Evolutionary conservation across 2,888 invertebrate species (phyloP), one percentile per base, ranked within the genome.

Genomic region (Rhamphomyia laevipes): DNA sequence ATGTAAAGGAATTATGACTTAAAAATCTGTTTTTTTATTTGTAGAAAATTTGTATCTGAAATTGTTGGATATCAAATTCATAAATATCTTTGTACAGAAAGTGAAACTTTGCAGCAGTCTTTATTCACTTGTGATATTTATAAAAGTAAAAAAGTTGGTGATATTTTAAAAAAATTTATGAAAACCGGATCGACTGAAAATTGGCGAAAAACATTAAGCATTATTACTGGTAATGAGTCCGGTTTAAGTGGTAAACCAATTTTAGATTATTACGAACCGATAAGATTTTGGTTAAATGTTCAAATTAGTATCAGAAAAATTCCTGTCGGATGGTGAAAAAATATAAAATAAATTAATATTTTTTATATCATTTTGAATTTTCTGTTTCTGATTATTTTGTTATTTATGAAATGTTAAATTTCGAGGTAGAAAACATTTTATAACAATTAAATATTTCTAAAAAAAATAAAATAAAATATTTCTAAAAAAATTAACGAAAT

Each of bases 41-140:
- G 2, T 64, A 82, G 84, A 59, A 84, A 84, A 66, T 84, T 82
- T 66, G 82, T 91, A 5, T 84, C 86, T 15, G 83, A 78, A 64
- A 78, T 93, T 23, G 71, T 92, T 33, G 91, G 92, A 66, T 86
- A 86, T 73, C 85, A 86, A 61, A 80, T 86, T 65, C 83, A 85
- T 62, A 75, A 81, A n/a, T 74, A 80, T 1, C 71, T 84, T n/a
- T 86, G 85, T 61, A 78, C 77, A 56, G 77, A 81, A 55, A 86
- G 87, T 5, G 82, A 82, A 0, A 72, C 75, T 11, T 76, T 82
- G 54, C 80, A 45, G 0, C 74, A 77, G 6, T 81, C 82, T 7
- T 74, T 93, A 9, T 83, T 90, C 49, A 79, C 84, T 59, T 93
- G 92, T 62, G 90, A 92, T 61, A 89, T 92, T 60, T 87, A 85